These are phyloP conservation scores for Silurus glanis DNA, from an alignment of 2,113 vertebrate species.

Conservation along the genomic window DNA sequence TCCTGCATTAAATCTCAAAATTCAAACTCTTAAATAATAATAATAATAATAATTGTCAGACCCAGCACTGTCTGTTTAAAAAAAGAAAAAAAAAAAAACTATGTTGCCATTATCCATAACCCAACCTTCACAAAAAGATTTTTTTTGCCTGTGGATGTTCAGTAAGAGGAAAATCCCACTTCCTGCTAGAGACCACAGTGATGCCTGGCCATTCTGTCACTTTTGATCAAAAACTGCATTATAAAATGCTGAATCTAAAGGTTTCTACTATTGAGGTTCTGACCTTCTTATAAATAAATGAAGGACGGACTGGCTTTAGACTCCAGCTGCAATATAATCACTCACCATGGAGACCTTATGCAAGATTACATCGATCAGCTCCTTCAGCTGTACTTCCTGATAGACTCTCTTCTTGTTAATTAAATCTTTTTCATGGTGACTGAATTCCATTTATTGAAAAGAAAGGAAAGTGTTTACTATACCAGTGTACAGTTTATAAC, in stretches of 20 bases:
- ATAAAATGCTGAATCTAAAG: constrained; percentile 5
- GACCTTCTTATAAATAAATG: constrained; percentile 17
- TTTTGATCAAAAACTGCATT: background rate
- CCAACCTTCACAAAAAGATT: background rate
- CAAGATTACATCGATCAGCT: constrained; percentile 35
- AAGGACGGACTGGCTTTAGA: constrained; percentile 4
- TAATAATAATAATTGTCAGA: background rate
- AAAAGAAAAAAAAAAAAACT: no score
- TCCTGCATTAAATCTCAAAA: background rate
- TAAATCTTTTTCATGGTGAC: constrained; percentile 31
- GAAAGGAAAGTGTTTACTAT: constrained; percentile 10
- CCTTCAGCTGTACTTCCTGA: constrained; percentile 12
- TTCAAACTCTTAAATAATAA: background rate
- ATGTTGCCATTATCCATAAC: background rate
- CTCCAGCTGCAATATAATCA: constrained; percentile 13
- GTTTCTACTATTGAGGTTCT: background rate
- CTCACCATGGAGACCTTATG: constrained; percentile 22
- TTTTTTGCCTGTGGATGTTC: background rate
- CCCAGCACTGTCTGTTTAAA: no score
- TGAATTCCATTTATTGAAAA: constrained; percentile 33
- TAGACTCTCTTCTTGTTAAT: constrained; percentile 26
- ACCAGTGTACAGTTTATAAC: constrained; percentile 7
- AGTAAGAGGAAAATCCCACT: background rate
- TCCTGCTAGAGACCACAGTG: background rate
- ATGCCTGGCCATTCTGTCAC: background rate